Conservation (phyloP, 2,797 vertebrate species). For the Salarias fasciatus region DNA sequence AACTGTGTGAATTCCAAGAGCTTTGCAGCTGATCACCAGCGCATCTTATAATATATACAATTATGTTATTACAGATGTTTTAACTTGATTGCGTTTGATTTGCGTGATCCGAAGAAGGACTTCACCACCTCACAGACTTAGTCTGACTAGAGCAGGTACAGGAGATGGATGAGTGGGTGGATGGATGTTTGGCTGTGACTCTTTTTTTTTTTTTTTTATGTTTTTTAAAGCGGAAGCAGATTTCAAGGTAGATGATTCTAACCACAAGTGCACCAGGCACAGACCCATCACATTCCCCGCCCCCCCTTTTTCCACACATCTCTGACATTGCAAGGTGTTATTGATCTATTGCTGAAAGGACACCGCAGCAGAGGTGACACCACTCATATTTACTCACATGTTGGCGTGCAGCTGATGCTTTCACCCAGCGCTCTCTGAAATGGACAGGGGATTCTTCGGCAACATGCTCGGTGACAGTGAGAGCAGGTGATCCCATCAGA, state of each 20-base stretch:
- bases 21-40: background rate
- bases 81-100: background rate
- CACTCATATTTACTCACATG: slow-evolving; percentile 26
- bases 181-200: background rate
- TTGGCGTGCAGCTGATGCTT: slow-evolving; percentile 37
- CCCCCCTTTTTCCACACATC: background rate
- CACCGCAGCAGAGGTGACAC: slow-evolving; percentile 2
- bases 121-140: too few relatives aligned
- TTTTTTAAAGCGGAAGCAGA: background rate
- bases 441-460: slow-evolving; percentile 7
- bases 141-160: too few relatives aligned
- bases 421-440: slow-evolving; percentile 19
- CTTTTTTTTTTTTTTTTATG: background rate
- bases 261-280: background rate
- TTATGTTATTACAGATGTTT: background rate
- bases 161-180: too few relatives aligned
- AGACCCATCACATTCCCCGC: background rate
- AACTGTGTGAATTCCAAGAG: slow-evolving; percentile 17
- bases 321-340: background rate
- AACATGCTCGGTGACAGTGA: slow-evolving; percentile 30
- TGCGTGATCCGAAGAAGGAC: background rate
- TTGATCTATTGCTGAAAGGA: slow-evolving; percentile 6
- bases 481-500: slow-evolving; percentile 1
- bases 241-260: background rate
- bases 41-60: background rate